These are phyloP conservation scores for Marisa cornuarietis DNA, from an alignment of 1,140 invertebrate species.

Conservation along the genomic window DNA sequence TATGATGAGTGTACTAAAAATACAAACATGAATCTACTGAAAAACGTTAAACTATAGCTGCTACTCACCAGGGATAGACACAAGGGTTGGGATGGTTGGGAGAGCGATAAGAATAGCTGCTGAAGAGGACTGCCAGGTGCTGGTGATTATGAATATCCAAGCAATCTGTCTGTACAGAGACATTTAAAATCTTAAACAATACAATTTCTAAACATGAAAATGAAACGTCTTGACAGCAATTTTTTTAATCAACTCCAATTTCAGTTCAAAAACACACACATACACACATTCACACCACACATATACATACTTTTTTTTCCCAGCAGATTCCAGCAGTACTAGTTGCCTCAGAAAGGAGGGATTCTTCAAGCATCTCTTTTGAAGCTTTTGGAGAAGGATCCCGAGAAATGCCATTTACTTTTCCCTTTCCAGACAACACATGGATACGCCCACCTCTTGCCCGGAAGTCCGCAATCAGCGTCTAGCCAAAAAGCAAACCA, in stretches of 20 bases:
- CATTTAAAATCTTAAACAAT: not conserved
- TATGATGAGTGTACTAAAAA: slow-evolving; percentile 64
- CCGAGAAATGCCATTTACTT: not conserved
- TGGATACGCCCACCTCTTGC: slow-evolving; percentile 81
- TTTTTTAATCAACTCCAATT: not conserved
- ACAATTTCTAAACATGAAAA: not conserved
- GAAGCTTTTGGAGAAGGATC: slow-evolving; percentile 8
- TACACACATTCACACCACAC: not conserved
- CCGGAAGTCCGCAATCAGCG: slow-evolving; percentile 83
- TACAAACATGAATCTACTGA: not conserved
- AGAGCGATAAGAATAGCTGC: slow-evolving; percentile 86
- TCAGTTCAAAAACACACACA: too few relatives aligned
- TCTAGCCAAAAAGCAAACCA: slow-evolving; percentile 69
- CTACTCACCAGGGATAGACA: slow-evolving; percentile 83
- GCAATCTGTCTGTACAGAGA: slow-evolving; percentile 74
- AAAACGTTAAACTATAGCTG: not conserved
- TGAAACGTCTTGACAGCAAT: not conserved
- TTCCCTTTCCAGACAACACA: slow-evolving; percentile 8
- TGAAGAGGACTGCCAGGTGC: slow-evolving; percentile 87
- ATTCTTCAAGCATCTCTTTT: slow-evolving; percentile 20
- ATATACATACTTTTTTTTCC: slow-evolving; percentile 31
- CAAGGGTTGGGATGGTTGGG: slow-evolving; percentile 86
- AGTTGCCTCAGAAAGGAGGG: not conserved
- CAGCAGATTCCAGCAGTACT: slow-evolving; percentile 21
- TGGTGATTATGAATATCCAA: slow-evolving; percentile 90